phyloP scores from a whole-genome alignment of 2,797 vertebrate genomes.

The Brachymystax lenok region DNA sequence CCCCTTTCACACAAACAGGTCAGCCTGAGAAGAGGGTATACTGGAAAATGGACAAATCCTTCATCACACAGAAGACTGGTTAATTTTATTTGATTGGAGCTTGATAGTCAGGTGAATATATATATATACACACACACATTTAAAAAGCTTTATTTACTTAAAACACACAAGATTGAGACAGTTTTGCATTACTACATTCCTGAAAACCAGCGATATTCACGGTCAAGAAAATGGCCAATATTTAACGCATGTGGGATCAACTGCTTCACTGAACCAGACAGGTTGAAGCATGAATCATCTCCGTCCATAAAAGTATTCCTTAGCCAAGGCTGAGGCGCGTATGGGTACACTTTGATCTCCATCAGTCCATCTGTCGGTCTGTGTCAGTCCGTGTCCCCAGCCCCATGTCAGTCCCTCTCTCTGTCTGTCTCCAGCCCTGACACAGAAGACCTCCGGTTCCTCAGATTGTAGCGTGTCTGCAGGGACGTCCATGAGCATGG shows the following conservation, averaged over 20 bases:
- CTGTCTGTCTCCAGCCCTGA: slow-evolving; percentile 22
- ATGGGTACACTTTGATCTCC: not conserved
- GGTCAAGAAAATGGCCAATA: not conserved
- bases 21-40: not conserved
- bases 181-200: not conserved
- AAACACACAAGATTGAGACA: slow-evolving; percentile 16
- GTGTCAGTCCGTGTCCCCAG: not conserved
- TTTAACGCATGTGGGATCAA: not conserved
- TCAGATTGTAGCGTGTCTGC: slow-evolving; percentile 74
- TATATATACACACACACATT: not conserved
- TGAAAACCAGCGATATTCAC: not conserved
- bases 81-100: not conserved
- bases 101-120: not conserved
- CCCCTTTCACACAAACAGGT: not conserved
- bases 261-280: not conserved
- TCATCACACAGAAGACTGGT: not conserved
- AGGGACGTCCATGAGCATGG: not conserved
- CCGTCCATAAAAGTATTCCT: not conserved
- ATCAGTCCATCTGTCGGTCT: not conserved
- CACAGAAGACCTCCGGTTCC: slow-evolving; percentile 62
- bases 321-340: not conserved
- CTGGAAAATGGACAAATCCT: not conserved
- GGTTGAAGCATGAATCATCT: not conserved
- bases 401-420: not conserved
- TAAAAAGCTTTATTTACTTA: not conserved